Conservation (phyloP, 2,113 vertebrate species). For the Dinomys branickii region DNA sequence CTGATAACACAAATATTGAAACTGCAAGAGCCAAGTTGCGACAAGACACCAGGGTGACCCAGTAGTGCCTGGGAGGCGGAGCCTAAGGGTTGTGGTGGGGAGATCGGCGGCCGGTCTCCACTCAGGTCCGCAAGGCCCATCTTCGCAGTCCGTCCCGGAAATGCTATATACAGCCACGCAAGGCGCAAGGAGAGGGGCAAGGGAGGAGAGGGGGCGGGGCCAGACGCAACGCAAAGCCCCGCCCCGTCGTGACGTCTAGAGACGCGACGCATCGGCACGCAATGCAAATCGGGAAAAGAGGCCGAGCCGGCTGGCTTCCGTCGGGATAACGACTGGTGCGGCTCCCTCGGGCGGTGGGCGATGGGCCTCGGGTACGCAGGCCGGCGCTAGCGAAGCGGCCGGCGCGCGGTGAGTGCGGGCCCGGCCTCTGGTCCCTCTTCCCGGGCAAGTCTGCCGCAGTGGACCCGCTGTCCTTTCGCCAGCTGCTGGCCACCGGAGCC, state of each 20-base stretch:
- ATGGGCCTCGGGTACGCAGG: slow-evolving; percentile 62
- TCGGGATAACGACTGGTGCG: neutral
- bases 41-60: accelerated
- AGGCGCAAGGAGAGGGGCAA: accelerated
- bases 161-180: accelerated
- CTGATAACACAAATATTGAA: neutral
- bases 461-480: neutral
- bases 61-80: accelerated
- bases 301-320: slow-evolving; percentile 53
- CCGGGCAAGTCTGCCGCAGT: neutral
- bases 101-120: neutral
- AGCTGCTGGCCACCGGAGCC: slow-evolving; percentile 29
- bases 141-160: accelerated
- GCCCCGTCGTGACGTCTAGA: slow-evolving; percentile 48
- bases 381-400: neutral
- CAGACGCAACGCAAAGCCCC: neutral
- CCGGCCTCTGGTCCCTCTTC: neutral
- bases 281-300: slow-evolving; percentile 73
- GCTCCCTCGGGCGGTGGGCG: neutral
- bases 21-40: neutral
- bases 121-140: accelerated
- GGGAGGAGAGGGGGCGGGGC: too few relatives aligned
- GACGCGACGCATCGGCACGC: slow-evolving; percentile 70
- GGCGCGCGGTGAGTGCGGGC: slow-evolving; percentile 71
- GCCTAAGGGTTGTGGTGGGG: accelerated